A percentile compares a stretch with the other conserved stretches of the same genome.
phyloP scores from a whole-genome alignment of 2,113 vertebrate genomes.

The Delphinapterus leucas region DNA sequence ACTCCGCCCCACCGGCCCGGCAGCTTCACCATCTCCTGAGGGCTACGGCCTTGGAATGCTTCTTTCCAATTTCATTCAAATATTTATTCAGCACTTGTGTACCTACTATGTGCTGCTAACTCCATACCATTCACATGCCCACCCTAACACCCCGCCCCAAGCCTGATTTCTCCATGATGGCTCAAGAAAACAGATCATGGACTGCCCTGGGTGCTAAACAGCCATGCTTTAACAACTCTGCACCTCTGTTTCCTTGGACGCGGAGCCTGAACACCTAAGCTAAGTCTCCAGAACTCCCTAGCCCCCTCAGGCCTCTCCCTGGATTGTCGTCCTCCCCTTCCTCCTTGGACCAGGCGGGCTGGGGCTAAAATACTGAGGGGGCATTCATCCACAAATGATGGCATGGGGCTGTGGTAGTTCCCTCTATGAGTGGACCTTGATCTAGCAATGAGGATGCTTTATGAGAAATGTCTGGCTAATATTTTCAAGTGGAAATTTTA shows the following conservation, averaged over 20 bases:
- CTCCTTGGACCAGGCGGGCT: not conserved
- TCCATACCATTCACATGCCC: not conserved
- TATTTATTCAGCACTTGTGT: not conserved
- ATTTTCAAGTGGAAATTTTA: slow-evolving; percentile 23
- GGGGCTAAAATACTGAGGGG: not conserved
- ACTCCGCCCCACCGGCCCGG: not conserved
- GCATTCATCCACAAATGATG: not conserved
- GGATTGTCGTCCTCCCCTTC: not conserved
- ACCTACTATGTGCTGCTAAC: not conserved
- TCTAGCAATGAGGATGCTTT: not conserved
- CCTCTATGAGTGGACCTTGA: not conserved
- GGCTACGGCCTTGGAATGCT: not conserved
- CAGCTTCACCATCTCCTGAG: not conserved
- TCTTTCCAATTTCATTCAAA: not conserved
- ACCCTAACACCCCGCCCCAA: no score
- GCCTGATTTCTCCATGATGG: not conserved
- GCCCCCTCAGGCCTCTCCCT: not conserved
- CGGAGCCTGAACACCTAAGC: not conserved
- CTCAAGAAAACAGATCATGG: not conserved
- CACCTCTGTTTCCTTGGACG: not conserved
- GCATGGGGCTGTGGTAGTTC: not conserved
- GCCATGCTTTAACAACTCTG: not conserved
- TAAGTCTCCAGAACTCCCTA: not conserved
- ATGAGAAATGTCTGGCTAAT: not conserved
- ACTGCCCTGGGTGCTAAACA: not conserved